Conservation (phyloP, 64 coral and sea anemone species). For the Porites australiensis region DNA sequence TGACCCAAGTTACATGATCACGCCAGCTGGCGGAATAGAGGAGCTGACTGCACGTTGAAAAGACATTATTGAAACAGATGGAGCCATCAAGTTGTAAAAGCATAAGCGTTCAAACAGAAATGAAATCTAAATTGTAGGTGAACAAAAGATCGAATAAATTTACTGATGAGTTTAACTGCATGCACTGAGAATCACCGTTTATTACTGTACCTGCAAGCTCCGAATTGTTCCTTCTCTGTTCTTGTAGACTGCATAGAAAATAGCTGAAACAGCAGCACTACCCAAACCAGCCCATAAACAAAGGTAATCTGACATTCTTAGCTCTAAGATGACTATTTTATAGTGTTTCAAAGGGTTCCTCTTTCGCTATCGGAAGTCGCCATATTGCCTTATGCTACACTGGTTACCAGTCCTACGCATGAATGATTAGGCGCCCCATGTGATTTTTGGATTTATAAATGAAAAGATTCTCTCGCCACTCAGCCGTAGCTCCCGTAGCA, state of each 20-base stretch:
- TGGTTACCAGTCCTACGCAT: constrained; percentile 2
- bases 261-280: constrained; percentile 74
- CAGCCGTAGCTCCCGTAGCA: constrained; percentile 70
- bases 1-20: too few species aligned
- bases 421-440: too few species aligned
- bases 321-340: neutral
- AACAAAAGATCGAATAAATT: too few species aligned
- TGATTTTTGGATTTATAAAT: neutral
- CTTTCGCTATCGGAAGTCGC: neutral
- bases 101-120: too few species aligned
- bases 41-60: too few species aligned
- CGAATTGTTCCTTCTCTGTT: constrained; percentile 52
- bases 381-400: neutral
- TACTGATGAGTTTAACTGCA: too few species aligned
- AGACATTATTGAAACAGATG: too few species aligned
- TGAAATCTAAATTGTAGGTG: too few species aligned
- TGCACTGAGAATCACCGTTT: neutral
- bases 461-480: neutral
- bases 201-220: constrained; percentile 59
- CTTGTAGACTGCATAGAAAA: constrained; percentile 87
- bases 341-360: too few species aligned
- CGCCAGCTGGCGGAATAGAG: too few species aligned
- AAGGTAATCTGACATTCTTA: constrained; percentile 59
- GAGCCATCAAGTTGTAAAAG: too few species aligned
- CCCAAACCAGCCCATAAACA: constrained; percentile 80